phyloP scores from a whole-genome alignment of 92 coral and sea anemone genomes.

The Blastomussa wellsi region DNA sequence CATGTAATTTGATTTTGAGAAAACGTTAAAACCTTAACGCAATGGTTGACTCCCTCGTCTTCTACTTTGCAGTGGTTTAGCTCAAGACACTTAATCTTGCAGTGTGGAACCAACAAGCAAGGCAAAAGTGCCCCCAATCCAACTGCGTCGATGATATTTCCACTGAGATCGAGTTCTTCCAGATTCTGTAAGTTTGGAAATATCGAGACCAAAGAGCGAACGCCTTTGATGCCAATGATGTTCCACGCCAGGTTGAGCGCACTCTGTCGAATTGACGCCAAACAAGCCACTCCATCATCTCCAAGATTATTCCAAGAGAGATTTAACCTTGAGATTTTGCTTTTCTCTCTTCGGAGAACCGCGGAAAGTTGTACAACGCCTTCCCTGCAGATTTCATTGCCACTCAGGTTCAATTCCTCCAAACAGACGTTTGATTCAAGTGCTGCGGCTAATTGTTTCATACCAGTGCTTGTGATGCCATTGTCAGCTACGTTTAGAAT shows the following conservation, averaged over 20 bases:
- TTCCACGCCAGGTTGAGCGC: slow-evolving; percentile 27
- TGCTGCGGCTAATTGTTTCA: slow-evolving; percentile 8
- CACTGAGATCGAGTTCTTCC: slow-evolving; percentile 36
- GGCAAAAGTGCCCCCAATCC: slow-evolving; percentile 18
- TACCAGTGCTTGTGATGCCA: slow-evolving; percentile 21
- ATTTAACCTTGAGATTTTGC: slow-evolving; percentile 13
- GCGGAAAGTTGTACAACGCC: slow-evolving; percentile 25
- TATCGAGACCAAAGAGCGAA: slow-evolving; percentile 8
- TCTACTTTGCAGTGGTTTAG: slow-evolving; percentile 14
- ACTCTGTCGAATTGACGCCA: slow-evolving; percentile 18
- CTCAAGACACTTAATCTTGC: slow-evolving; percentile 15
- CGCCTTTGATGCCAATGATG: slow-evolving; percentile 21
- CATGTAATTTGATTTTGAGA: slow-evolving; percentile 3
- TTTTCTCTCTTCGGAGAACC: slow-evolving; percentile 7
- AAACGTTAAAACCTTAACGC: slow-evolving; percentile 1
- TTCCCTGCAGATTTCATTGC: slow-evolving; percentile 25
- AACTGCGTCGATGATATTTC: not conserved
- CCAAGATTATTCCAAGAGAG: slow-evolving; percentile 29
- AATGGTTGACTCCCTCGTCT: slow-evolving; percentile 21
- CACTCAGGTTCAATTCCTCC: slow-evolving; percentile 28
- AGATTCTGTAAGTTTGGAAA: slow-evolving; percentile 17
- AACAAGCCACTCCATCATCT: slow-evolving; percentile 26
- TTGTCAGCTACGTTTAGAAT: slow-evolving; percentile 29
- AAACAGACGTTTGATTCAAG: slow-evolving; percentile 11
- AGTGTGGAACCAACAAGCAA: not conserved